phyloP scores from a whole-genome alignment of 2,888 invertebrate genomes.

The Drosophila trichaetosa region DNA sequence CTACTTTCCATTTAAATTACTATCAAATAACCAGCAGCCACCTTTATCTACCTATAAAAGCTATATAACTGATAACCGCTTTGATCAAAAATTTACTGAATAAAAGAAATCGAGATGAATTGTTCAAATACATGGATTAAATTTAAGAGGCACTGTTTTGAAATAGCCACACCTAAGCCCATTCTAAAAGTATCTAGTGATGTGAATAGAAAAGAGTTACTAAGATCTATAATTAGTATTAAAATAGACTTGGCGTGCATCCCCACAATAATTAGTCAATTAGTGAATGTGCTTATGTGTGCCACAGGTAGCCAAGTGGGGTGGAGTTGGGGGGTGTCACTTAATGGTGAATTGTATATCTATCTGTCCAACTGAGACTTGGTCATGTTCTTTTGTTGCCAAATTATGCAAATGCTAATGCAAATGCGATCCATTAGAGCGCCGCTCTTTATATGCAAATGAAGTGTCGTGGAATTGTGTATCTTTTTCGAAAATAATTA shows the following conservation, averaged over 20 bases:
- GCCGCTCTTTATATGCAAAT: slow-evolving; percentile 58
- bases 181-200: neutral
- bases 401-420: slow-evolving; percentile 53
- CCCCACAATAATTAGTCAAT: slow-evolving; percentile 37
- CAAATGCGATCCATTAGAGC: slow-evolving; percentile 42
- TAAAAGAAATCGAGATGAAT: too few relatives aligned
- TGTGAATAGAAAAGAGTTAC: neutral
- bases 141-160: neutral
- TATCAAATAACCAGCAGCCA: too few relatives aligned
- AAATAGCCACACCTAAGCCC: neutral
- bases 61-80: neutral
- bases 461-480: slow-evolving; percentile 54
- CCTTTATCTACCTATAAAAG: neutral
- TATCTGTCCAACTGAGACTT: slow-evolving; percentile 25
- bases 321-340: too few relatives aligned
- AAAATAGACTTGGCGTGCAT: slow-evolving; percentile 20
- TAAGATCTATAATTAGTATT: slow-evolving; percentile 17
- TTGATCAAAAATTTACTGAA: too few relatives aligned
- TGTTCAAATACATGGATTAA: neutral
- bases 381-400: slow-evolving; percentile 10
- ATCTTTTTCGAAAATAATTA: slow-evolving; percentile 48
- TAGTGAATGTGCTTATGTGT: slow-evolving; percentile 13
- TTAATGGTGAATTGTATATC: slow-evolving; percentile 31
- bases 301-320: slow-evolving; percentile 19
- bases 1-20: neutral